phyloP scores from a whole-genome alignment of 2,888 invertebrate genomes.

The Strigamia transsilvanica region DNA sequence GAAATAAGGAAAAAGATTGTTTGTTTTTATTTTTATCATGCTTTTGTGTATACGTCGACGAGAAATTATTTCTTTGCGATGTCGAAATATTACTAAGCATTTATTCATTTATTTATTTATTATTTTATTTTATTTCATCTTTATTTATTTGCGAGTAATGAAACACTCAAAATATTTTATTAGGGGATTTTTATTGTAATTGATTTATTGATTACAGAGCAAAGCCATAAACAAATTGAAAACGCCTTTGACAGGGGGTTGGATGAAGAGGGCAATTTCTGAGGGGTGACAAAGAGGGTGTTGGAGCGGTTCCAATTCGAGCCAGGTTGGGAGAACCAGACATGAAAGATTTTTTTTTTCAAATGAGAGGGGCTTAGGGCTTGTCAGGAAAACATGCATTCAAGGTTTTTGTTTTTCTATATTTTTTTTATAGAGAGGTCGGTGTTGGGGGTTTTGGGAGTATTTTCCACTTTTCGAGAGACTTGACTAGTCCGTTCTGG shows the following conservation, averaged over 20 bases:
- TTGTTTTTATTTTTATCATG: neutral
- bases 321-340: neutral
- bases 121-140: neutral
- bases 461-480: neutral
- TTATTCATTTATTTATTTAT: neutral
- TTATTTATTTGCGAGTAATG: neutral
- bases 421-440: neutral
- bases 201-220: slow-evolving; percentile 8
- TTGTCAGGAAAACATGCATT: neutral
- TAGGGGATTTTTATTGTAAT: slow-evolving; percentile 26
- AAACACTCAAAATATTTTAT: neutral
- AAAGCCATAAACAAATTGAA: slow-evolving; percentile 38
- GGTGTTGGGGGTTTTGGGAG: neutral
- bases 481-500: neutral
- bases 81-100: neutral
- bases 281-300: slow-evolving; percentile 43
- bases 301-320: slow-evolving; percentile 6
- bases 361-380: neutral
- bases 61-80: neutral
- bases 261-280: slow-evolving; percentile 41
- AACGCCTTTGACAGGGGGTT: slow-evolving; percentile 45
- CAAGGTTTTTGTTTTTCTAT: neutral
- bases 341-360: neutral
- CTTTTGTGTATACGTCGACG: neutral
- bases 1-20: neutral